Evolutionary conservation across 2,888 invertebrate species (phyloP), one percentile per base, ranked within the genome.

Genomic region (Esperia sulphurella): DNA sequence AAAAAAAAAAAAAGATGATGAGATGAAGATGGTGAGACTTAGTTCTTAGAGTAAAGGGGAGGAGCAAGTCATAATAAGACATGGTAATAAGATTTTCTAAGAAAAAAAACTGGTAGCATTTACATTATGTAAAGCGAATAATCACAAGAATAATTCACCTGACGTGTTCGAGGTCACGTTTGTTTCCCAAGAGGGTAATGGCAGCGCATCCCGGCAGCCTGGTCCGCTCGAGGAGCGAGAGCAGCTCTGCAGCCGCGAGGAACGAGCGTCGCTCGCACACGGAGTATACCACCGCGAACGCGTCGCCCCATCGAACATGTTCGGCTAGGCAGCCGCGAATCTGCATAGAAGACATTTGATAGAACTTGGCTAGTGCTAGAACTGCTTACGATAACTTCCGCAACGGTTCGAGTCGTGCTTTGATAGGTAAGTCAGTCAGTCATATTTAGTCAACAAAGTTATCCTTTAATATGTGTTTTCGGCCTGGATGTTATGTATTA

Each of bases 261-360:
- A 88, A 88, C 1, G 88, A 85, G 3, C 88, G 79, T 10, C 88
- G 71, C 58, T 86, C 86, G 61, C 88, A 88, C 33, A 95, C 95
- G 41, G 95, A 95, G 85, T 95, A 95, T 43, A 95, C 95, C 54
- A 95, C 92, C 38, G 95, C 94, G 80, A 95, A 95, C 12, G 95
- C 95, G 70, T 95, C 95, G 44, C 95, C 95, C 95, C 95, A 95
- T 72, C 94, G 90, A 63, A 95, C 92, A 77, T 95, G 95, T 65
- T 95, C 94, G 60, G 93, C 93, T 31, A 94, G 81, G 68, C 94
- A 94, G 21, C 94, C 94, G 57, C 93, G 93, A 65, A 93, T 92
- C 94, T 94, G 86, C 37, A 86, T 41, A 46, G 12, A 10, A 2
- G 21, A 21, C 21, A 2, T 21, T 21, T 21, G 21, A 3, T 21